Base-by-base conservation (phyloP, 2,888 invertebrate species). In the Aricia artaxerxes region DNA sequence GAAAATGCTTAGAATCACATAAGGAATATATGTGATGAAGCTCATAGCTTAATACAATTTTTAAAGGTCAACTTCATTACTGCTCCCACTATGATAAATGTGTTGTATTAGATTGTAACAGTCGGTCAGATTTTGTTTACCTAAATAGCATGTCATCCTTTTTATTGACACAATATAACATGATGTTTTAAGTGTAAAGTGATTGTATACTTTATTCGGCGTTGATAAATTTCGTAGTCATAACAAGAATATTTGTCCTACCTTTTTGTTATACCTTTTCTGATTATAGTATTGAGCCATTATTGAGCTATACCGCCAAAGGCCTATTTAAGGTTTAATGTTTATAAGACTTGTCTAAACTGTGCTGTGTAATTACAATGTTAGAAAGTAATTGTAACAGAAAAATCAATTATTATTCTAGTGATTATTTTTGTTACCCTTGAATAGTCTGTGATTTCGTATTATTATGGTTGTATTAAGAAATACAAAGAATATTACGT, bases 361-460 rank as follows among this genome's bases (percentile, higher is more conserved):
- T 64, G 61, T 64, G 24, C 9, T 64, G 24, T 64, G 61, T 24
- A 24, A 3, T 24, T 24, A 64, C 7, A 64, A 9, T 35, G 31
- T 69, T 69, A 69, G 69, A 13, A 35, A 35, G 1, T 35, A 31
- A 69, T 35, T 69, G 64, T 69, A 69, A 69, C 64, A 35, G 1
- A n/a, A 69, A 35, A 11, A 69, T 64, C 9, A 73, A 40, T 24
- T 24, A 24, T 24, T 24, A 24, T 73, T 73, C n/a, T 7, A 44
- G 9, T 44, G 6, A 44, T 73, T 31, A 73, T 73, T 44, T 40
- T 44, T 73, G 38, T 73, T 73, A 40, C 24, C 44, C 73, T 73
- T n/a, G 44, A 40, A 40, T 72, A 38, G 44, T 40, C 73, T 73
- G 73, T 73, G 73, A 73, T 73, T 73, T 40, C 6, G 40, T 40